Percentiles rank a stretch among this genome's conserved stretches.
These are phyloP conservation scores for Donacobius atricapilla DNA, from an alignment of 2,113 vertebrate genomes.

Conservation along the genomic window DNA sequence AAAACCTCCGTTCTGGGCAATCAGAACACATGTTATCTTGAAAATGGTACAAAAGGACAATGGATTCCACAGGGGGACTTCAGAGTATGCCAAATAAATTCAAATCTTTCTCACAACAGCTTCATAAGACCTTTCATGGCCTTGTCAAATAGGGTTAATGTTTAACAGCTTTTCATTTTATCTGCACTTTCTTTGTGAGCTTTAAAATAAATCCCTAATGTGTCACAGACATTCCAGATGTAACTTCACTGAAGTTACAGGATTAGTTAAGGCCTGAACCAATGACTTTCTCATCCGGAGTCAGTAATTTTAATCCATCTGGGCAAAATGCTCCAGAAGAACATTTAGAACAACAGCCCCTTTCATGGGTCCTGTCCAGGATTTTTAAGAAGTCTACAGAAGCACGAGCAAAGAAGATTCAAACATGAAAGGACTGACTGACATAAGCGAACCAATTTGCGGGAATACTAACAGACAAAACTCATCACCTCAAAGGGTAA, in stretches of 20 bases:
- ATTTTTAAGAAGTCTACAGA: background rate
- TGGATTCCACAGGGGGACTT: background rate
- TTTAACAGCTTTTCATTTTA: conserved; percentile 26
- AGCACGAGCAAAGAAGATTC: background rate
- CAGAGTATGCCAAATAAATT: background rate
- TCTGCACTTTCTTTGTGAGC: background rate
- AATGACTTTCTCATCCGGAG: background rate
- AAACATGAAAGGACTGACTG: background rate
- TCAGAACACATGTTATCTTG: background rate
- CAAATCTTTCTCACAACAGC: background rate
- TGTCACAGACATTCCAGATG: background rate
- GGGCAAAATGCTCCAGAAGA: background rate
- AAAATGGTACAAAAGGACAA: conserved; percentile 20
- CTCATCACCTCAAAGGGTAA: background rate
- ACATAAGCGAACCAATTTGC: background rate
- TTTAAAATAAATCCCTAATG: conserved; percentile 1
- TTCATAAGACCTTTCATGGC: background rate
- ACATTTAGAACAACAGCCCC: background rate
- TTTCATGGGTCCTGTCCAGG: background rate
- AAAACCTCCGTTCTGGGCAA: background rate
- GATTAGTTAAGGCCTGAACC: background rate
- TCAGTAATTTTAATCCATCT: background rate
- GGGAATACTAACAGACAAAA: background rate
- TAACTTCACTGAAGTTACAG: background rate
- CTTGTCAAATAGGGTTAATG: conserved; percentile 46